Evolutionary conservation across 2,888 invertebrate genomes (phyloP).

Genomic region (Ochlodes sylvanus): DNA sequence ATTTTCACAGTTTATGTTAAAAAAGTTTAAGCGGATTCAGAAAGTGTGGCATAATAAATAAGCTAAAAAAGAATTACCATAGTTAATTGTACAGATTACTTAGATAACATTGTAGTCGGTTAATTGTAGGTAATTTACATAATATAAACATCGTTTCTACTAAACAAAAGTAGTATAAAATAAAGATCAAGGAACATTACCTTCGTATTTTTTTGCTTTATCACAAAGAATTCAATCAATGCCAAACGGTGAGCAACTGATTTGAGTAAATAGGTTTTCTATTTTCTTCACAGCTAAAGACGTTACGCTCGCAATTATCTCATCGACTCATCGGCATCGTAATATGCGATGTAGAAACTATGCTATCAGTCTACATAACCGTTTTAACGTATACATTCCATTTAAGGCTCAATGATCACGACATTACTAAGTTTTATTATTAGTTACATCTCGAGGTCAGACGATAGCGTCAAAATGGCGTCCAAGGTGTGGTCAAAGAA

Average conservation of each 20-base stretch:
- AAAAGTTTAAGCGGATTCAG: background rate
- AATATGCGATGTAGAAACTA: conserved; percentile 7
- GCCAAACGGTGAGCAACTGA: conserved; percentile 11
- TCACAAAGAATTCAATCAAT: conserved; percentile 18
- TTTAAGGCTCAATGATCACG: conserved; percentile 5
- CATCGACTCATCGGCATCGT: conserved; percentile 18
- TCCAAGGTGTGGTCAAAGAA: conserved; percentile 33
- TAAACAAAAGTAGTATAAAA: background rate
- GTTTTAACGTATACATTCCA: conserved; percentile 26
- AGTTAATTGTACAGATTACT: background rate
- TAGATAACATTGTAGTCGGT: background rate
- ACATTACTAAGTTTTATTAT: conserved; percentile 16
- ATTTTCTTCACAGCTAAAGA: conserved; percentile 17
- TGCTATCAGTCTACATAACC: conserved; percentile 25
- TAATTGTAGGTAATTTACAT: no score
- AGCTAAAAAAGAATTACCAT: background rate
- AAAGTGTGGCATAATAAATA: background rate
- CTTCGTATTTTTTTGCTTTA: conserved; percentile 14
- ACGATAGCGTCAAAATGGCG: background rate
- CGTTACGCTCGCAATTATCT: conserved; percentile 35
- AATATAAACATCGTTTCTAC: no score
- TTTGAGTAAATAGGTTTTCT: conserved; percentile 26
- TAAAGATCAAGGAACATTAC: conserved; percentile 8
- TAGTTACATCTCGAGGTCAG: conserved; percentile 24
- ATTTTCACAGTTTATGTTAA: background rate